phyloP scores from a whole-genome alignment of 1,140 invertebrate species.

The Temnothorax longispinosus region DNA sequence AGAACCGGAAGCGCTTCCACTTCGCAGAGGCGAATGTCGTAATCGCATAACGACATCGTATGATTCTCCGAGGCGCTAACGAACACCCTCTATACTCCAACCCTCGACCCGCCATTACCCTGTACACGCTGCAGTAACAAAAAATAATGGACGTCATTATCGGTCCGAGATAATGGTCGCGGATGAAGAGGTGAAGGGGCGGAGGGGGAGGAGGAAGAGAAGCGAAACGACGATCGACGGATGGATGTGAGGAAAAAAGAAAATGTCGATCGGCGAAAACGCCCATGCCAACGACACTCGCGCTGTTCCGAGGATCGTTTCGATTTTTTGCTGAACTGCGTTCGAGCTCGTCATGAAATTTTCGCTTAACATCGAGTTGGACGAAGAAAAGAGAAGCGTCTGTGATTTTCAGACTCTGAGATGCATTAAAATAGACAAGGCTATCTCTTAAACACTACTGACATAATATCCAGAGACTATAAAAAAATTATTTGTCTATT shows the following conservation, averaged over 20 bases:
- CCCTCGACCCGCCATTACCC: slow-evolving; percentile 57
- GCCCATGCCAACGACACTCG: slow-evolving; percentile 46
- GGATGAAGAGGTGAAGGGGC: slow-evolving; percentile 21
- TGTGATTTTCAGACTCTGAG: slow-evolving; percentile 8
- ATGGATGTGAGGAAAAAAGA: slow-evolving; percentile 56
- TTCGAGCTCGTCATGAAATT: slow-evolving; percentile 19
- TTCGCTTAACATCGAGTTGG: slow-evolving; percentile 21
- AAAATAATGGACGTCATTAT: slow-evolving; percentile 79
- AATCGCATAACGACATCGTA: slow-evolving; percentile 52
- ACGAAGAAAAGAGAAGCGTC: not conserved
- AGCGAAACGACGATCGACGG: slow-evolving; percentile 45
- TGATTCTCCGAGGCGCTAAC: slow-evolving; percentile 61
- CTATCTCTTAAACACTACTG: not conserved
- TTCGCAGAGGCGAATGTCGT: slow-evolving; percentile 50
- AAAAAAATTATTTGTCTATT: not conserved
- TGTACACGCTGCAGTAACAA: slow-evolving; percentile 67
- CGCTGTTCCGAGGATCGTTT: slow-evolving; percentile 13
- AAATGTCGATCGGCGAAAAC: slow-evolving; percentile 51
- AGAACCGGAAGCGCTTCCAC: slow-evolving; percentile 55
- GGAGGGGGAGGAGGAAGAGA: not conserved
- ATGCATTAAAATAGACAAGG: not conserved
- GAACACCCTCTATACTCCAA: slow-evolving; percentile 66
- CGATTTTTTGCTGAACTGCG: slow-evolving; percentile 41
- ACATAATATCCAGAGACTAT: not conserved
- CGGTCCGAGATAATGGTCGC: slow-evolving; percentile 71